Conservation (phyloP, 2,797 vertebrate species). For the Centropyge bicolor region DNA sequence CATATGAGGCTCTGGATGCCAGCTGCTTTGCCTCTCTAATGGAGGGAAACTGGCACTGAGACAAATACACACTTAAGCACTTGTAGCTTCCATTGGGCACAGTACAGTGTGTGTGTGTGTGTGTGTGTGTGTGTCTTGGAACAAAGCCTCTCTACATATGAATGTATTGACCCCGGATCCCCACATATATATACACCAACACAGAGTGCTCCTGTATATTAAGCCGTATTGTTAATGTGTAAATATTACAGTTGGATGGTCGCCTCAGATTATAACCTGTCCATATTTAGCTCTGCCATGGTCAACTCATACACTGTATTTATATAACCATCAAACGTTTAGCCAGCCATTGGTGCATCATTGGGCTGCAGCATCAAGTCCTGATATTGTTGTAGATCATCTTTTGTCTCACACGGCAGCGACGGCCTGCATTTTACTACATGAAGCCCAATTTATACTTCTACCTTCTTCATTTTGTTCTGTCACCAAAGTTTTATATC, state of each 20-base stretch:
- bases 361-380: neutral
- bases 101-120: conserved; percentile 26
- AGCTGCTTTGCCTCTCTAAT: conserved; percentile 58
- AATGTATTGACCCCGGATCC: conserved; percentile 28
- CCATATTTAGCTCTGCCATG: conserved; percentile 66
- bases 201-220: conserved; percentile 36
- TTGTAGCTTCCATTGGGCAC: conserved; percentile 47
- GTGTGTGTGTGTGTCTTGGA: conserved; percentile 27
- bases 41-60: conserved; percentile 73
- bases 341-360: conserved; percentile 16
- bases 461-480: no score
- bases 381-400: neutral
- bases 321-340: conserved; percentile 48
- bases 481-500: no score
- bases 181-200: conserved; percentile 16
- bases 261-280: conserved; percentile 49
- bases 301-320: conserved; percentile 57
- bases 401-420: neutral
- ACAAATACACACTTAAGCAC: conserved; percentile 65
- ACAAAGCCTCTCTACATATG: conserved; percentile 17
- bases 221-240: conserved; percentile 50
- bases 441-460: no score
- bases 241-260: conserved; percentile 65
- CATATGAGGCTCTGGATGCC: conserved; percentile 41
- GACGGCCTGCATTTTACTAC: no score